Evolutionary conservation across 2,113 vertebrate genomes (phyloP).

Genomic region (Uropsilus gracilis): DNA sequence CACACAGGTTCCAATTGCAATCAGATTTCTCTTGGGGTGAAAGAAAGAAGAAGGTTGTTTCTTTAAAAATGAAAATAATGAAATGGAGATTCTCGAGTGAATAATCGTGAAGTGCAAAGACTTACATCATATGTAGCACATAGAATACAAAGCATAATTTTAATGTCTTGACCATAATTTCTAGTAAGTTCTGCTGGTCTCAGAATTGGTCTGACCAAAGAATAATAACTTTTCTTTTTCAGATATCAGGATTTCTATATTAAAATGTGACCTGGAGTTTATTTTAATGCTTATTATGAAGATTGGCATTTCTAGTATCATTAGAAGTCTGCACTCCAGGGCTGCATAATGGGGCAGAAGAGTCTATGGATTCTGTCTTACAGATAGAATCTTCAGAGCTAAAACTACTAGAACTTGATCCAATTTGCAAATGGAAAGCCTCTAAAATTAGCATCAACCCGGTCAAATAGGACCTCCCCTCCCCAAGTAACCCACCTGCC

Average conservation of each 20-base stretch:
- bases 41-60: slow-evolving; percentile 54
- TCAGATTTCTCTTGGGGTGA: slow-evolving; percentile 69
- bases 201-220: slow-evolving; percentile 59
- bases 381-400: background rate
- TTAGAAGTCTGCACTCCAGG: background rate
- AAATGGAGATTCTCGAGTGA: slow-evolving; percentile 39
- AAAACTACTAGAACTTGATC: background rate
- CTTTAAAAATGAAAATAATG: slow-evolving; percentile 66
- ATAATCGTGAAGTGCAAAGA: slow-evolving; percentile 56
- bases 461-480: background rate
- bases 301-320: background rate
- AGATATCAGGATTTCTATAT: slow-evolving; percentile 46
- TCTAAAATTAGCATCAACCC: background rate
- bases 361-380: background rate
- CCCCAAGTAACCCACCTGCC: slow-evolving; percentile 49
- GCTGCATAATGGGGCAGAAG: background rate
- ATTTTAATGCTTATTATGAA: slow-evolving; percentile 53
- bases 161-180: slow-evolving; percentile 63
- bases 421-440: background rate
- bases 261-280: slow-evolving; percentile 48
- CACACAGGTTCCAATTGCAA: slow-evolving; percentile 66
- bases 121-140: background rate
- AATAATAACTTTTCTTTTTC: slow-evolving; percentile 56
- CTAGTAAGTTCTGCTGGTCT: slow-evolving; percentile 52
- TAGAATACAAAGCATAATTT: slow-evolving; percentile 59